phyloP scores from a whole-genome alignment of 2,113 vertebrate species.

The Alaudala cheleensis region DNA sequence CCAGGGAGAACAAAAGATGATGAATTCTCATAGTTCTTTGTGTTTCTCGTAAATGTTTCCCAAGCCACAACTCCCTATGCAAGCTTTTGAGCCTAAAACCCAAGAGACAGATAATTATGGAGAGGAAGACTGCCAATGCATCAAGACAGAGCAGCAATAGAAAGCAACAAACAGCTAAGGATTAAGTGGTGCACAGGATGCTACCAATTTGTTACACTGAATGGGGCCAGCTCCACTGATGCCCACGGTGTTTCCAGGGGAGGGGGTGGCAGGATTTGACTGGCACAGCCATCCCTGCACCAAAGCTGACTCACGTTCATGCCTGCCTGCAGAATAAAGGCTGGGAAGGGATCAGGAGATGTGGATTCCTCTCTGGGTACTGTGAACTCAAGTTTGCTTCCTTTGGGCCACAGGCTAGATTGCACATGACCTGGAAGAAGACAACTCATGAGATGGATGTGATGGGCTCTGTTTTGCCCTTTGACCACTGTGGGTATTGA shows the following conservation, averaged over 20 bases:
- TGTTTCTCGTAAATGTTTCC: neutral
- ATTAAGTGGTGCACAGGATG: neutral
- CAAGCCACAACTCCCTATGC: neutral
- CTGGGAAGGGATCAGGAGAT: neutral
- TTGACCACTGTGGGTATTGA: neutral
- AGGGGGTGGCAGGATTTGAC: neutral
- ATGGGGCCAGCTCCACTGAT: neutral
- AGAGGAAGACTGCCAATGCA: neutral
- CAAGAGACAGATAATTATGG: neutral
- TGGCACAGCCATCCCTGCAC: neutral
- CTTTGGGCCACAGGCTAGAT: neutral
- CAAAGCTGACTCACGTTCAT: neutral
- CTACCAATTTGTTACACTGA: neutral
- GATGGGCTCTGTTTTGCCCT: neutral
- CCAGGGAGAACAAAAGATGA: neutral
- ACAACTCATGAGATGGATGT: neutral
- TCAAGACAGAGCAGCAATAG: neutral
- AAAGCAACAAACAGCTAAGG: neutral
- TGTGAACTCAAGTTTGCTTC: neutral
- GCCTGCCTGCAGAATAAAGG: neutral
- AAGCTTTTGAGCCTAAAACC: conserved; percentile 22
- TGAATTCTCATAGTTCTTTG: neutral
- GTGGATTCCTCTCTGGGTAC: neutral
- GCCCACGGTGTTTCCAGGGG: neutral
- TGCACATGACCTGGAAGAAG: neutral